Evolutionary conservation across 2,888 invertebrate species (phyloP), one percentile per base, ranked within the genome.

Genomic region (Molanna angustata): DNA sequence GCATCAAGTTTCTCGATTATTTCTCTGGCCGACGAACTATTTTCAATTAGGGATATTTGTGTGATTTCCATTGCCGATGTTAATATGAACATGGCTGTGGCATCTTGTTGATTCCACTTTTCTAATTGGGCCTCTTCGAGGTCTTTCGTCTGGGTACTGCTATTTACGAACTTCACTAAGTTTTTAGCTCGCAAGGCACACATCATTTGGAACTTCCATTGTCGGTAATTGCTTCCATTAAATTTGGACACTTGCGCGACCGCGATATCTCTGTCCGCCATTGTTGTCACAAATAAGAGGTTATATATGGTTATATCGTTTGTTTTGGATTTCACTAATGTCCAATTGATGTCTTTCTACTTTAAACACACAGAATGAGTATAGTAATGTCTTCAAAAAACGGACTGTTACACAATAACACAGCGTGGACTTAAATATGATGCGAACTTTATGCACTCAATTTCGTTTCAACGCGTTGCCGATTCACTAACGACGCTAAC

Each of bases 361-460:
- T n/a, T n/a, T n/a, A n/a, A n/a, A n/a, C n/a, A n/a, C n/a, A n/a
- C n/a, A n/a, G n/a, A n/a, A n/a, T n/a, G n/a, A n/a, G n/a, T n/a
- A n/a, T n/a, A n/a, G n/a, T n/a, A n/a, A n/a, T n/a, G n/a, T n/a
- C n/a, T n/a, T n/a, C n/a, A n/a, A n/a, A n/a, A n/a, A n/a, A n/a
- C n/a, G n/a, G n/a, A n/a, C n/a, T n/a, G n/a, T n/a, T n/a, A n/a
- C n/a, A n/a, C n/a, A n/a, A n/a, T n/a, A n/a, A n/a, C n/a, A 85
- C 84, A 85, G 84, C 85, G 84, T 85, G 85, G 85, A 85, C 86
- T 85, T 85, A 85, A n/a, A n/a, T n/a, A n/a, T n/a, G n/a, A n/a
- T n/a, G n/a, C n/a, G n/a, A n/a, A n/a, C n/a, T n/a, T n/a, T n/a
- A n/a, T n/a, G n/a, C n/a, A n/a, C n/a, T n/a, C n/a, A n/a, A n/a